Percentiles rank a stretch among this genome's conserved stretches.
Conservation (phyloP, 2,888 invertebrate species). For the Lamellibrachia satsuma region DNA sequence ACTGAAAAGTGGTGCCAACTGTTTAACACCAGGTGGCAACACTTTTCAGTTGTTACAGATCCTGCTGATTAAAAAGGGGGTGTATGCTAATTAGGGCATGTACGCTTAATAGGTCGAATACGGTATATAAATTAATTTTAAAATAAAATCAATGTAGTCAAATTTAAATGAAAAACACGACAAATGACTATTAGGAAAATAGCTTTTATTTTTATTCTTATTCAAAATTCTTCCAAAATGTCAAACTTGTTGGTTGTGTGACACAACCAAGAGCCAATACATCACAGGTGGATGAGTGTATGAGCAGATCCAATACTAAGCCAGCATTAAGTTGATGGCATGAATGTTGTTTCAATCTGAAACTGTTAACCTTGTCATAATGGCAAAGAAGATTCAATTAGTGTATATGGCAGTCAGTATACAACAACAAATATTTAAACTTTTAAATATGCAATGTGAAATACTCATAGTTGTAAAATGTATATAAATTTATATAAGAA, state of each 20-base stretch:
- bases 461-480: neutral
- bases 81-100: no score
- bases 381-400: neutral
- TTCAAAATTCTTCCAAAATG: neutral
- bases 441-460: neutral
- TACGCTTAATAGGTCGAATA: no score
- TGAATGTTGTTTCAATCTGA: neutral
- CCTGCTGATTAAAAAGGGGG: no score
- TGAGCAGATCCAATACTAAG: neutral
- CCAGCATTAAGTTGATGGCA: neutral
- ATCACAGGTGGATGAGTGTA: neutral
- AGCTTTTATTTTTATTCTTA: neutral
- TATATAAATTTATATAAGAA: no score
- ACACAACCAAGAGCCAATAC: neutral
- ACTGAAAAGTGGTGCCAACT: no score
- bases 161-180: conserved; percentile 1
- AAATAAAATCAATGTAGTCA: neutral
- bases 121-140: no score
- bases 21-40: no score
- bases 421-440: neutral
- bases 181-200: neutral
- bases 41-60: no score
- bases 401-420: neutral
- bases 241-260: neutral
- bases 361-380: neutral